phyloP scores from a whole-genome alignment of 2,797 vertebrate genomes.

The Mormyrus proboscirostris region DNA sequence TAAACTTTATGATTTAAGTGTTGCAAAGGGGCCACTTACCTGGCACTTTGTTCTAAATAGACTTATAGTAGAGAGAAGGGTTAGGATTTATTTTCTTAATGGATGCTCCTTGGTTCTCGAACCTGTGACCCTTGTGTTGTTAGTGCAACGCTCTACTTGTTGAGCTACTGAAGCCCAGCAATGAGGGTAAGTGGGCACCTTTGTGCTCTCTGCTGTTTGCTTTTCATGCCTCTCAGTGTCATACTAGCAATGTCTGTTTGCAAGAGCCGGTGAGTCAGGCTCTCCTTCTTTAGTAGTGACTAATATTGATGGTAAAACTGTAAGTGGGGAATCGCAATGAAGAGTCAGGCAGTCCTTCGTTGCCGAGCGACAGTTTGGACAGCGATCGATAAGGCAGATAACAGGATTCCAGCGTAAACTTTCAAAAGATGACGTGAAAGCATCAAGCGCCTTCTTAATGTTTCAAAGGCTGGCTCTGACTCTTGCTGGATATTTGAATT shows the following conservation, averaged over 20 bases:
- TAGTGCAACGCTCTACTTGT: neutral
- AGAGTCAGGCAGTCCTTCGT: neutral
- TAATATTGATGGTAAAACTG: neutral
- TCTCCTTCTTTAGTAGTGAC: neutral
- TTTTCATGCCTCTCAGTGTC: neutral
- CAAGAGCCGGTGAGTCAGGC: neutral
- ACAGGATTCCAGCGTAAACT: neutral
- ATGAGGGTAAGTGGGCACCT: neutral
- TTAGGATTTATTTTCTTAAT: neutral
- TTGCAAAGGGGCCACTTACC: neutral
- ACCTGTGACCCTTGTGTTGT: neutral
- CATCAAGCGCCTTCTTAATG: neutral
- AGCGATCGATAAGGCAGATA: neutral
- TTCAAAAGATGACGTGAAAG: neutral
- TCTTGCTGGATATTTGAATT: neutral
- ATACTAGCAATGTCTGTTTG: neutral
- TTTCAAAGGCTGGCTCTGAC: neutral
- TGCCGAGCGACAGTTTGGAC: neutral
- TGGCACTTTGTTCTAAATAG: neutral
- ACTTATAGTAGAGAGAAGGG: neutral
- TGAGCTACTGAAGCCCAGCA: neutral
- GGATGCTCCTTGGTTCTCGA: neutral
- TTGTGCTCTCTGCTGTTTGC: neutral
- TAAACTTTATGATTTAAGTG: neutral
- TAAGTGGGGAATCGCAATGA: neutral